phyloP scores from a whole-genome alignment of 1,140 invertebrate species.

The Uloborus diversus region DNA sequence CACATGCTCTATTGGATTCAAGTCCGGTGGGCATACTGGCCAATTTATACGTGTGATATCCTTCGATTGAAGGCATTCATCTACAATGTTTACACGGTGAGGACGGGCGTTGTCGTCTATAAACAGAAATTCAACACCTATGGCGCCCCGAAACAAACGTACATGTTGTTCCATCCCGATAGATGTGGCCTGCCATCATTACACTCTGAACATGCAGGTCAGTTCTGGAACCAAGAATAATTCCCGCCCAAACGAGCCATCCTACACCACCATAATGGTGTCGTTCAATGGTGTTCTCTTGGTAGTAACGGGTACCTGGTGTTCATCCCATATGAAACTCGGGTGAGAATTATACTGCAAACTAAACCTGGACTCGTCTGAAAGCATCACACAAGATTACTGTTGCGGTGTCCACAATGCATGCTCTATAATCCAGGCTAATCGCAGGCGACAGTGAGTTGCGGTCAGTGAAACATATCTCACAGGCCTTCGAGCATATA shows the following conservation, averaged over 20 bases:
- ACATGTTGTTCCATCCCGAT: no score
- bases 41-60: no score
- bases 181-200: no score
- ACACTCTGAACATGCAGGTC: slow-evolving; percentile 3
- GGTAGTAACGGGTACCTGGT: slow-evolving; percentile 7
- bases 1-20: no score
- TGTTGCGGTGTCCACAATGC: background rate
- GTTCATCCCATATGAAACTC: background rate
- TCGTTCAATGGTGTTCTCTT: background rate
- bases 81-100: no score
- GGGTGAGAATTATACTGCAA: background rate
- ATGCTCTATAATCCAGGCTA: background rate
- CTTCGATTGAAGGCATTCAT: no score
- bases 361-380: slow-evolving; percentile 4
- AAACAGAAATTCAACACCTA: no score
- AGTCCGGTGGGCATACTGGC: no score
- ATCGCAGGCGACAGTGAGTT: background rate
- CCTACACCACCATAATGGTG: slow-evolving; percentile 1
- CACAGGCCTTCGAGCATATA: slow-evolving; percentile 7
- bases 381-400: slow-evolving; percentile 7
- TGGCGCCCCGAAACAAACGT: no score
- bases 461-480: background rate
- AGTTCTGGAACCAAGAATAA: background rate
- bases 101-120: no score
- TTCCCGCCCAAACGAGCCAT: background rate